These are phyloP conservation scores for Propithecus deckenii DNA, from an alignment of 2,797 vertebrate species.

Conservation along the genomic window DNA sequence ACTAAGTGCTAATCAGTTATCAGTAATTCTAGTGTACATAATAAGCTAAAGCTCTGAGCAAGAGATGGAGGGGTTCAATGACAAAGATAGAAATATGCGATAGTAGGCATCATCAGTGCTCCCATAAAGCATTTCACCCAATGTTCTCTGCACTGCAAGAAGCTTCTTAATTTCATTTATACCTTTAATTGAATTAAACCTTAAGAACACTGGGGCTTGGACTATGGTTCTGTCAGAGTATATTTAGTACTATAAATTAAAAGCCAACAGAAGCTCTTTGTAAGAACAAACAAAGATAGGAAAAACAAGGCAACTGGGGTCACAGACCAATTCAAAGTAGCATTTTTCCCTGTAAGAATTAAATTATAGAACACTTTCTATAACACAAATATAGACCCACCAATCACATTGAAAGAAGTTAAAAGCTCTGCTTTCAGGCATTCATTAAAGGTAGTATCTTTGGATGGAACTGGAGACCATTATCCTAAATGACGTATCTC, in stretches of 20 bases:
- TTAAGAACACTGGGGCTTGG: not conserved
- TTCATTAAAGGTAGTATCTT: not conserved
- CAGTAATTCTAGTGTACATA: not conserved
- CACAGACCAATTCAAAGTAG: not conserved
- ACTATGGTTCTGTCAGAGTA: not conserved
- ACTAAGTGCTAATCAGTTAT: not conserved
- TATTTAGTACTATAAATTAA: constrained; percentile 19
- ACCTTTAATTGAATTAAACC: not conserved
- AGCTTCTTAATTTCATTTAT: constrained; percentile 36
- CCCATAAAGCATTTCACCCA: not conserved
- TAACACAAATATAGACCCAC: not conserved
- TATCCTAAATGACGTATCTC: not conserved
- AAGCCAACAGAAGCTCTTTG: not conserved
- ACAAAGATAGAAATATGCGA: not conserved
- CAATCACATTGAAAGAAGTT: not conserved
- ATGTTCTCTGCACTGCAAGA: not conserved
- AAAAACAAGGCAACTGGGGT: not conserved
- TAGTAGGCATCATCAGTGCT: not conserved
- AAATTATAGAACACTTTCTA: not conserved
- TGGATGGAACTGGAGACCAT: not conserved
- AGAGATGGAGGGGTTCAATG: not conserved
- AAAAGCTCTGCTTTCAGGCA: not conserved
- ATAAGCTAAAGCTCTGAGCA: not conserved
- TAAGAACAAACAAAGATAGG: not conserved
- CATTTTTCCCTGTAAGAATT: not conserved